Conservation (phyloP, 2,113 vertebrate species). For the Ceyx cyanopectus region DNA sequence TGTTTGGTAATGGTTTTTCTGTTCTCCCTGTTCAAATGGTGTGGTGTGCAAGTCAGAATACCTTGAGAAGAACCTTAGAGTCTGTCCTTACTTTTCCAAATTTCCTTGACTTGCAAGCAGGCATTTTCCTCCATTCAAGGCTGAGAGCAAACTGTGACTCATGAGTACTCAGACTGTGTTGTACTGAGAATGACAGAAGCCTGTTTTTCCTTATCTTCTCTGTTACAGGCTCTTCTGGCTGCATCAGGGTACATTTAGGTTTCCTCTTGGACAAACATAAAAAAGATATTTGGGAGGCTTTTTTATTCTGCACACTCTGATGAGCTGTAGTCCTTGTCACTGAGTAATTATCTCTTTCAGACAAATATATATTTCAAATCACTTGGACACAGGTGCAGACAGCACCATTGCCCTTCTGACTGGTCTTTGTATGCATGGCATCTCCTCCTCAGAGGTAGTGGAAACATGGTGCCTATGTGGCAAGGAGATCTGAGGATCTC, state of each 20-base stretch:
- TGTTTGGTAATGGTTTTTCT: background rate
- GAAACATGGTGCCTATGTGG: background rate
- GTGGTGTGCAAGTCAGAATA: background rate
- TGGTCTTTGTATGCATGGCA: background rate
- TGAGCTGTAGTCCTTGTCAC: background rate
- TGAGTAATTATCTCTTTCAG: background rate
- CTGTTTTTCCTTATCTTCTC: conserved; percentile 22
- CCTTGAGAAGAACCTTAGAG: background rate
- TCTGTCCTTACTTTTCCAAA: background rate
- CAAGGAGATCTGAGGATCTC: background rate
- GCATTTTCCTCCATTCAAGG: background rate
- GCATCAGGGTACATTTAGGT: background rate
- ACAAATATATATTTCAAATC: background rate
- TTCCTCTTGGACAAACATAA: background rate
- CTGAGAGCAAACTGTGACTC: background rate
- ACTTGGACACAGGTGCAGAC: background rate
- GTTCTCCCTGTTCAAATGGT: background rate
- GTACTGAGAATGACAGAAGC: background rate
- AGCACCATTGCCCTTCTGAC: background rate
- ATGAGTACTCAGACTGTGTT: background rate
- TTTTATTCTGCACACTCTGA: background rate
- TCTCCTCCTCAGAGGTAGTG: background rate
- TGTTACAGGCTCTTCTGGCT: background rate
- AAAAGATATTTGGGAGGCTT: background rate
- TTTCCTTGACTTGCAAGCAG: background rate